Evolutionary conservation across 1,140 invertebrate genomes (phyloP), one percentile per base, ranked within the genome.

Genomic region (Penaeus vannamei): DNA sequence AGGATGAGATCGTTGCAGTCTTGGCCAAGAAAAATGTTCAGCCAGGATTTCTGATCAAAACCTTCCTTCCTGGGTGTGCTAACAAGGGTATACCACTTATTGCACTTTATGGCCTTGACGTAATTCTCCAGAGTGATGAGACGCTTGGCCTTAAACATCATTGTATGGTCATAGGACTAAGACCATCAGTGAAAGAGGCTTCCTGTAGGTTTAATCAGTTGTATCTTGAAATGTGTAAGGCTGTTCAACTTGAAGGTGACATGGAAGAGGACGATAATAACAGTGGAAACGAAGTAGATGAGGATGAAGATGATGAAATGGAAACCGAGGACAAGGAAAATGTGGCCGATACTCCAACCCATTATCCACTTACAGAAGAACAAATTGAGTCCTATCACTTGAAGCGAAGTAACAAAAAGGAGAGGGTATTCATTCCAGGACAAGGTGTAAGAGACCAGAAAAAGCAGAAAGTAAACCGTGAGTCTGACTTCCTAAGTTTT

Each of bases 1-100:
- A 79, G 81, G 90, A 84, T 29, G 23, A 53, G 59, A 36, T 90
- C 46, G 86, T 53, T 85, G 91, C 64, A 20, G 32, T 91, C 22
- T 59, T 91, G 29, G 83, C 90, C 19, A 90, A 90, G 60, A 90
- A 86, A 59, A 84, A 90, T 77, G 79, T 90, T 7, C 36, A 84
- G 7, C 88, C 89, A 23, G 32, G 61, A 29, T 89, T 91, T 64
- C 36, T 91, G 23, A 64, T 82, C 20, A 89, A 89, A 59, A 76
- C 82, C n/a, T 91, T 91, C 77, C 64, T 89, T 26, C 90, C 87
- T 76, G 90, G 86, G 29, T 91, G 90, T 82, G 84, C 72, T 22
- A 89, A 83, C 32, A 87, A 84, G 32, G 61, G 84, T 76, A 76
- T 91, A 64, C 90, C 90, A 17, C 69, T 91, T 72, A 69, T 89